Base-by-base conservation (phyloP, 2,113 vertebrate genomes). In the Mormyrus iriodes region DNA sequence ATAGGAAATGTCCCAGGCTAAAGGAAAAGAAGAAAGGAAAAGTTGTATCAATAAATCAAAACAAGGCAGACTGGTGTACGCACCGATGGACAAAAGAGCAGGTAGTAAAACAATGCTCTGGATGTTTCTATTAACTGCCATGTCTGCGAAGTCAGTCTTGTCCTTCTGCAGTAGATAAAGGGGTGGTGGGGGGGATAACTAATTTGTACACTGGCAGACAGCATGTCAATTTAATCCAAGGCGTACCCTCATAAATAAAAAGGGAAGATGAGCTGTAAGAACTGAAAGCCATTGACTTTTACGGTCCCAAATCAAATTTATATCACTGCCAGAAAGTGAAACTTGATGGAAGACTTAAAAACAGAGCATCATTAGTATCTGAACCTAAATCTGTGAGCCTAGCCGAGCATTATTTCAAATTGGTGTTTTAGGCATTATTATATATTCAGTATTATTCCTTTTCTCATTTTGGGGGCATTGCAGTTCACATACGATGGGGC, bases 61-160 rank as follows among this genome's bases (percentile, higher is more conserved):
- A 92, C 79, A 7, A 92, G 58, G 89, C 58, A 92, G 90, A 86
- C 69, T 90, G 88, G 65, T 19, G 89, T 85, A 42, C 92, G 92
- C 90, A 87, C 52, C 58, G 46, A 3, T 51, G 12, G 48, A 53
- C 85, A 51, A 17, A 49, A 42, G 49, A 92, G 91, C 5, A 0
- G 44, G 44, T 88, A 13, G 90, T 17, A 91, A 86, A 88, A 88
- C 89, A 93, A 86, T 91, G 89, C 90, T 90, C 94, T 92, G 92
- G 93, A 90, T 92, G 91, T 76, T 93, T 90, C 91, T 92, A 90
- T 92, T 95, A 94, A 96, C 95, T 94, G 94, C 94, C 94, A 94
- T 12, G 6, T 88, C 86, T 85, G 92, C 76, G 83, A 89, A 92
- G 95, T 95, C 94, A 90, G 95, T 94, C 94, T 94, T 44, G 82